Percentiles rank a stretch among this genome's conserved stretches.
These are phyloP conservation scores for Chironomus riparius DNA, from an alignment of 2,888 invertebrate genomes.

Conservation along the genomic window DNA sequence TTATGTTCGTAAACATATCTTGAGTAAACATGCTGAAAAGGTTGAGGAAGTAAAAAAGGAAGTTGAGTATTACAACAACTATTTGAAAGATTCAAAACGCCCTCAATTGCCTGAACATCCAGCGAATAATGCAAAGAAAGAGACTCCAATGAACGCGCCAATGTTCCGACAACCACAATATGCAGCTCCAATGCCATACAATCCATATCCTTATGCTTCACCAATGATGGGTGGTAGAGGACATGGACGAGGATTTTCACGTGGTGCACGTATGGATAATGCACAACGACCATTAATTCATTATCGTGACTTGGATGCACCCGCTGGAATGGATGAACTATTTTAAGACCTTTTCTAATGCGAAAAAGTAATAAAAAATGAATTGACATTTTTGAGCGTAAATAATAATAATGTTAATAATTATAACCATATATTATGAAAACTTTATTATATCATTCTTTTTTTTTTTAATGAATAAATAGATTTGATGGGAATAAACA, in stretches of 20 bases:
- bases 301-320: slow-evolving; percentile 88
- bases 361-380: neutral
- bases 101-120: slow-evolving; percentile 87
- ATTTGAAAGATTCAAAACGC: slow-evolving; percentile 84
- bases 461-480: neutral
- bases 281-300: slow-evolving; percentile 73
- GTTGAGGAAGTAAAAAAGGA: slow-evolving; percentile 95
- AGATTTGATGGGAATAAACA: neutral
- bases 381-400: neutral
- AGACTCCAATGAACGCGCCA: slow-evolving; percentile 30
- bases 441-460: neutral
- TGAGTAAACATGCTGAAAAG: slow-evolving; percentile 94
- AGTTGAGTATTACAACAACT: slow-evolving; percentile 96
- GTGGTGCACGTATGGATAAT: slow-evolving; percentile 58
- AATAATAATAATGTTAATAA: neutral
- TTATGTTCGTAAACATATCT: slow-evolving; percentile 96
- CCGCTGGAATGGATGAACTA: slow-evolving; percentile 36
- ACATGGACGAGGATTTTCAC: slow-evolving; percentile 44
- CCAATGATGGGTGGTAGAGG: slow-evolving; percentile 42
- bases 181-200: slow-evolving; percentile 11
- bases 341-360: neutral
- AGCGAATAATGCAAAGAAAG: slow-evolving; percentile 46
- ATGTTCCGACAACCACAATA: slow-evolving; percentile 19
- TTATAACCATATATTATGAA: neutral
- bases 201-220: neutral